Evolutionary conservation across 2,113 vertebrate genomes (phyloP), one percentile per base, ranked within the genome.

Genomic region (Nicator chloris): DNA sequence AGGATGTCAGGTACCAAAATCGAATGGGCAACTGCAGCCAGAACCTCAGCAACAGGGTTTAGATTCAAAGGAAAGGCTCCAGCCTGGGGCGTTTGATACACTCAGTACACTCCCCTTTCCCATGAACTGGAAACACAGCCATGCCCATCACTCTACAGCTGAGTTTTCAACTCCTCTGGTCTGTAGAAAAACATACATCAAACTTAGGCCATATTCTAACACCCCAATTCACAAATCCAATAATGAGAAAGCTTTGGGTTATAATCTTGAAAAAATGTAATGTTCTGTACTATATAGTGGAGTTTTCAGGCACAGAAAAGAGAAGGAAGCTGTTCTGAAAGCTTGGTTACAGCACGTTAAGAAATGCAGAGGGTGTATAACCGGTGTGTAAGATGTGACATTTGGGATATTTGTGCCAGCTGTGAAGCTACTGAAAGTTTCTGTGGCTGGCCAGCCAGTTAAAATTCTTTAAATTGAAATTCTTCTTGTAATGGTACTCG

Each of bases 271-370:
- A 86, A 84, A 73, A 70, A 40, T 6, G 1, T 19, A 42, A 47
- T 19, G 10, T 53, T 87, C 44, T 56, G 10, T 61, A 33, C 14
- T 42, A 12, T 4, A 2, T 3, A 42, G 15, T 37, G 13, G 27
- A 57, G 64, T 89, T 85, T 92, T 39, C 72, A 80, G 76, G 30
- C 63, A 61, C 39, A 89, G 37, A 79, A 37, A 45, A 66, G 60
- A 68, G 31, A 92, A 89, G 15, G 31, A 88, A 72, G 21, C 6
- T 63, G 23, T 54, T 95, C 37, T 86, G 77, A 90, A 91, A 82
- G 31, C 35, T 72, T 54, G 28, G 6, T 59, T 82, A 84, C 50
- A 51, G 49, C 28, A 68, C 65, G 75, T 82, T 72, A 77, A 53
- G 50, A 87, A 78, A 77, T 27, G 7, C 6, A 59, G 50, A 65